A percentile compares a stretch with the other conserved stretches of the same genome.
phyloP scores from a whole-genome alignment of 2,113 vertebrate species.

The Hucho hucho region DNA sequence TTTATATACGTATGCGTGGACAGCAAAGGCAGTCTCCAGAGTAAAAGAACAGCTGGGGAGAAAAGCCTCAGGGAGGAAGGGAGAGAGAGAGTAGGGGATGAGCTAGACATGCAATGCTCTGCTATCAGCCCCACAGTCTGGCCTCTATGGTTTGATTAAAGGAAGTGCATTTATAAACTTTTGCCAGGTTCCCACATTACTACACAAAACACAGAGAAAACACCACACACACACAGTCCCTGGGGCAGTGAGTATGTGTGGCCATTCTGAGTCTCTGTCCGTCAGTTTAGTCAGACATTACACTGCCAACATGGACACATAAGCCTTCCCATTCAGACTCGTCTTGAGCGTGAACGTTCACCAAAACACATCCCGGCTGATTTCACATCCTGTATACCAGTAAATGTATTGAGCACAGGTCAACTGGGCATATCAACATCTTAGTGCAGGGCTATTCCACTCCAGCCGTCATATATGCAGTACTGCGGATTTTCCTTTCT shows the following conservation, averaged over 20 bases:
- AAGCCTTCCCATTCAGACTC: slow-evolving; percentile 41
- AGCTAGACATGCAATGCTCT: too few relatives aligned
- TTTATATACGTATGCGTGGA: neutral
- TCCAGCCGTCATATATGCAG: neutral
- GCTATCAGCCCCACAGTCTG: too few relatives aligned
- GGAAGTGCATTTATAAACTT: too few relatives aligned
- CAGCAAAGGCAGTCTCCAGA: too few relatives aligned
- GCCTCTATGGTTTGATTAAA: too few relatives aligned
- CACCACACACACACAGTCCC: neutral
- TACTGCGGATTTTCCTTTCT: too few relatives aligned
- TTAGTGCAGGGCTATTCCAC: too few relatives aligned
- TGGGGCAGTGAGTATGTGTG: slow-evolving; percentile 16
- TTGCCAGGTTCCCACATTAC: too few relatives aligned
- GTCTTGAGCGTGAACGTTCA: slow-evolving; percentile 45
- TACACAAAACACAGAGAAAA: too few relatives aligned
- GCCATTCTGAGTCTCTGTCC: slow-evolving; percentile 18
- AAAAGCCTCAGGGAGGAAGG: too few relatives aligned
- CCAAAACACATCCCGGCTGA: slow-evolving; percentile 50
- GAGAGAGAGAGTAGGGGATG: too few relatives aligned
- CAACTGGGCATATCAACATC: neutral
- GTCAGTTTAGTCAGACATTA: slow-evolving; percentile 49
- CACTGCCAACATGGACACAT: slow-evolving; percentile 56
- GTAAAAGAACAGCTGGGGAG: too few relatives aligned
- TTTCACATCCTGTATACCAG: slow-evolving; percentile 53
- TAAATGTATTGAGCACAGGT: slow-evolving; percentile 36